Percentiles rank a stretch among this genome's conserved stretches.
Conservation (phyloP, 2,888 invertebrate genomes). For the Scelioninae gen. 2 region DNA sequence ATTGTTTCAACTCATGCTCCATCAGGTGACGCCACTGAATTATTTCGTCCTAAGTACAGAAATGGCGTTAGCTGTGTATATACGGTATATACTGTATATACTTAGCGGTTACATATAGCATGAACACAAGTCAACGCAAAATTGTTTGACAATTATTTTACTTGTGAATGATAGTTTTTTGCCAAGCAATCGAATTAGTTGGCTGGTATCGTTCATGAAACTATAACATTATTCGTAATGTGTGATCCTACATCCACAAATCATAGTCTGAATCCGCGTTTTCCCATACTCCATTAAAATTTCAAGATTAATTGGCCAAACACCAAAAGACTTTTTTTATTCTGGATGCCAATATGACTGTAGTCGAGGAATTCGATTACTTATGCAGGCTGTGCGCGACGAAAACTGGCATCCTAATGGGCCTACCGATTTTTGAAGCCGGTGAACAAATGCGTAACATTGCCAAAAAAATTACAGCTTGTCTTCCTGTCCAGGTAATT, state of each 20-base stretch:
- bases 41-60: not conserved
- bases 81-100: slow-evolving; percentile 6
- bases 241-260: not conserved
- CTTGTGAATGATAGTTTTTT: slow-evolving; percentile 4
- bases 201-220: not conserved
- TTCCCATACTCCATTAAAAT: slow-evolving; percentile 10
- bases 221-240: slow-evolving; percentile 14
- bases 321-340: not conserved
- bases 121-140: slow-evolving; percentile 11
- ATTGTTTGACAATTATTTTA: slow-evolving; percentile 37
- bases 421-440: slow-evolving; percentile 75
- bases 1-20: not conserved
- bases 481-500: slow-evolving; percentile 78
- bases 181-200: not conserved
- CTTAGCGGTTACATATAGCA: slow-evolving; percentile 15
- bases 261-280: slow-evolving; percentile 6
- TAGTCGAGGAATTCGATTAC: slow-evolving; percentile 72
- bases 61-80: slow-evolving; percentile 9
- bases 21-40: not conserved
- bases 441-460: slow-evolving; percentile 77
- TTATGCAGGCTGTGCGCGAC: slow-evolving; percentile 75
- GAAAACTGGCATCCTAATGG: slow-evolving; percentile 74
- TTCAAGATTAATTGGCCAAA: slow-evolving; percentile 23
- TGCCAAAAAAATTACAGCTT: slow-evolving; percentile 78
- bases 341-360: slow-evolving; percentile 49